Conservation (phyloP, 2,888 invertebrate genomes). For the Caenorhabditis sp. region DNA sequence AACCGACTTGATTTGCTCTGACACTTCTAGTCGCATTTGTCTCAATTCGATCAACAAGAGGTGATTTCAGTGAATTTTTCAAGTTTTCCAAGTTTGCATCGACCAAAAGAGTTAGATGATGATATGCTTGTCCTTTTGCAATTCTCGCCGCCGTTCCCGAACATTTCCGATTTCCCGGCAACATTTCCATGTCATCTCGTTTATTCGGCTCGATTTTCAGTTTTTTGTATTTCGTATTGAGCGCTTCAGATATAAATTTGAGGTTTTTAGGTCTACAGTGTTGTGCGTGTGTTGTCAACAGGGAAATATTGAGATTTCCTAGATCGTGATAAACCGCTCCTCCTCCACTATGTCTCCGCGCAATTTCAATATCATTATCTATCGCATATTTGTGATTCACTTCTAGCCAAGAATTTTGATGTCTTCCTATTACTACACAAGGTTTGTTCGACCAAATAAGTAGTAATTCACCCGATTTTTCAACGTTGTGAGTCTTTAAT, state of each 20-base stretch:
- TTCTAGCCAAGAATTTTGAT: constrained; percentile 96
- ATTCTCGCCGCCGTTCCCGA: constrained; percentile 95
- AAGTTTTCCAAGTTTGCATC: constrained; percentile 75
- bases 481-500: constrained; percentile 78
- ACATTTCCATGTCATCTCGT: constrained; percentile 85
- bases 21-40: constrained; percentile 87
- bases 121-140: constrained; percentile 87
- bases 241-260: constrained; percentile 81
- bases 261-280: constrained; percentile 89
- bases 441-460: constrained; percentile 91
- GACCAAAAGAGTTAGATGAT: constrained; percentile 93
- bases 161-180: constrained; percentile 73
- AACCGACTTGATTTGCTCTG: constrained; percentile 81
- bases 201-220: constrained; percentile 76
- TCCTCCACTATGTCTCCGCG: constrained; percentile 87
- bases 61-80: constrained; percentile 50
- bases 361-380: constrained; percentile 77
- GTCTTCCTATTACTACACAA: constrained; percentile 91
- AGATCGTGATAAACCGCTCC: constrained; percentile 94
- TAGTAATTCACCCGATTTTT: constrained; percentile 81
- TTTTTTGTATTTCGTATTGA: constrained; percentile 77
- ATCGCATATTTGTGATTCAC: constrained; percentile 80
- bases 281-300: constrained; percentile 84
- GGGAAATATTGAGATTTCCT: constrained; percentile 86
- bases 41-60: constrained; percentile 78